Percentiles rank a stretch among this genome's conserved stretches.
Conservation (phyloP, 2,797 vertebrate species). For the Leptatherina wallacei region DNA sequence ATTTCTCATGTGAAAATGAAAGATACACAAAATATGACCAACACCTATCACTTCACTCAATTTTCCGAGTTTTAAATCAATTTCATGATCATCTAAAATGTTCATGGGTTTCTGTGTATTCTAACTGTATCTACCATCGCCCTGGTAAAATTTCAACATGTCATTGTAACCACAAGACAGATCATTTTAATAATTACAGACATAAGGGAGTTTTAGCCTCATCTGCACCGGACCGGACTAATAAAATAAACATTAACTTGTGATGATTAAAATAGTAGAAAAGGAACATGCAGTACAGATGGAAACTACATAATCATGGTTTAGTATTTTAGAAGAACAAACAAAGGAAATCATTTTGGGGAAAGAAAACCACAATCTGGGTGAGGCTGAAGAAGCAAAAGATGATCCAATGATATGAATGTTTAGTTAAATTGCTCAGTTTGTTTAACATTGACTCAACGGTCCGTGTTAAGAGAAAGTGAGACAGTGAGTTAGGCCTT, state of each 20-base stretch:
- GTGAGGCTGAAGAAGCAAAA: neutral
- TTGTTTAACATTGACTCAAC: neutral
- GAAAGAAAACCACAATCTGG: neutral
- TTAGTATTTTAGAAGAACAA: neutral
- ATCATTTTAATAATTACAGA: neutral
- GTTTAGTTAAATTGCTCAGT: neutral
- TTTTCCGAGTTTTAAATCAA: neutral
- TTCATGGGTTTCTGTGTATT: neutral
- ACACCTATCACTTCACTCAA: constrained; percentile 6
- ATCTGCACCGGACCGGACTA: neutral
- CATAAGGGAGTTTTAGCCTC: neutral
- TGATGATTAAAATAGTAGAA: neutral
- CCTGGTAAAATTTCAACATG: neutral
- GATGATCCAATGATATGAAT: neutral
- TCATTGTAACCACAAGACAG: neutral
- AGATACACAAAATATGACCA: constrained; percentile 6
- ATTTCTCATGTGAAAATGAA: constrained; percentile 10
- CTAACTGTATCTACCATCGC: neutral
- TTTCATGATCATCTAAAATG: constrained; percentile 6
- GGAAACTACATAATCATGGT: neutral
- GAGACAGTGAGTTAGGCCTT: neutral
- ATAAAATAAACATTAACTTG: neutral
- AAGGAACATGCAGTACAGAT: neutral
- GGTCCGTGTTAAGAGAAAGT: neutral
- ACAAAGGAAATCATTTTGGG: neutral